Percentiles rank a stretch among this genome's conserved stretches.
phyloP scores from a whole-genome alignment of 2,797 vertebrate genomes.

The Uromys caudimaculatus region DNA sequence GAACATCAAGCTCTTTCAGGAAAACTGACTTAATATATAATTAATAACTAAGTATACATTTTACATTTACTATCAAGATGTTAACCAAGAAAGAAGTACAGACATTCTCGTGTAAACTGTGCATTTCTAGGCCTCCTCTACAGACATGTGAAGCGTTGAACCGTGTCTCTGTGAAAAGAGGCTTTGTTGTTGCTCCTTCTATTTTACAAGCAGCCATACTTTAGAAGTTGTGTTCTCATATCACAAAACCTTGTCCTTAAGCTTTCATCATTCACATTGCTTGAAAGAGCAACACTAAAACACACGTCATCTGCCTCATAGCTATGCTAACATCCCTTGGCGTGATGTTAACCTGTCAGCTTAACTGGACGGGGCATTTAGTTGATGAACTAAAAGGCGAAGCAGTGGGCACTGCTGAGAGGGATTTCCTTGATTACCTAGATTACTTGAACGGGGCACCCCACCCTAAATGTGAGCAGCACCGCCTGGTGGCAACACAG shows the following conservation, averaged over 20 bases:
- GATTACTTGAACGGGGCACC: not conserved
- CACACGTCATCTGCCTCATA: slow-evolving; percentile 7
- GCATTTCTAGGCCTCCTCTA: not conserved
- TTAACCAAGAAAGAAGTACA: not conserved
- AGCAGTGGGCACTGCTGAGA: not conserved
- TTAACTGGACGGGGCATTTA: not conserved
- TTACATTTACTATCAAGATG: slow-evolving; percentile 29
- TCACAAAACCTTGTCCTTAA: slow-evolving; percentile 15
- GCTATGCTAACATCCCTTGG: not conserved
- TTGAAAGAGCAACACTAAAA: slow-evolving; percentile 48
- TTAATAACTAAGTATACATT: not conserved
- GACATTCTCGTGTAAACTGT: not conserved
- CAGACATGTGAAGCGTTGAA: not conserved
- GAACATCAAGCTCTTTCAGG: slow-evolving; percentile 6
- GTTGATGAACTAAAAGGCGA: not conserved
- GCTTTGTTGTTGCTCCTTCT: not conserved
- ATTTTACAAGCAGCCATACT: not conserved
- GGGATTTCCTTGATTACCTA: not conserved
- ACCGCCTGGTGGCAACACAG: not conserved
- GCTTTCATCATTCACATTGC: not conserved
- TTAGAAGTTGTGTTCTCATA: not conserved
- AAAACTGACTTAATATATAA: not conserved
- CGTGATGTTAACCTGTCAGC: not conserved
- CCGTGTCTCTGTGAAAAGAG: not conserved
- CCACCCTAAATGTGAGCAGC: too few relatives aligned